Evolutionary conservation across 53 echinoderm and acorn worm species (phyloP), one percentile per base, ranked within the genome.

Genomic region (Arbacia lixula): DNA sequence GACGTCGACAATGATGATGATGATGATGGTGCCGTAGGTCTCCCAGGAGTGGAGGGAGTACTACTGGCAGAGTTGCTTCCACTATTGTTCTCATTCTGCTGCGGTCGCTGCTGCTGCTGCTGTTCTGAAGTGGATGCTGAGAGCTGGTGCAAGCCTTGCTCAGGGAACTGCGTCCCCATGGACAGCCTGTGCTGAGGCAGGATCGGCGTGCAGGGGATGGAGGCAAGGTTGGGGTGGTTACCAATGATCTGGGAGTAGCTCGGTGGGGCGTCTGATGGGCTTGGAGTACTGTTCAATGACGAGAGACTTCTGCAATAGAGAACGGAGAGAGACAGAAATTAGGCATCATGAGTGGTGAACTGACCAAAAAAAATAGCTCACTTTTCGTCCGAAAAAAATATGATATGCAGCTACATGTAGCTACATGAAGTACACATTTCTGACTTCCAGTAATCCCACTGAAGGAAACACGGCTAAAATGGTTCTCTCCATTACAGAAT

Each of bases 231-330:
- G 4, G 41, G 82, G 19, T 31, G 19, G 49, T 19, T 42, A 6
- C 42, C 72, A 54, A 90, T 86, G 64, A 90, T 86, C 32, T 85
- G 64, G 9, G 85, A 71, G 78, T 90, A 90, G 81, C 90, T 90
- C 11, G 90, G 90, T 17, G 90, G 90, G 16, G 80, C 86, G 63
- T 90, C 90, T 12, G 80, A 81, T 20, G 90, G 86, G 12, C 86
- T 86, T 26, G 90, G 90, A 53, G 90, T 90, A 81, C 82, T 81
- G 82, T 81, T 81, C 32, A 81, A 63, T 1, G 79, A 78, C 20
- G 82, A 81, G 64, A 29, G 3, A 64, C 51, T 61, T 46, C 82
- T 81, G 82, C 9, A 49, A 63, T 4, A 9, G 6, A 52, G 46
- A 24, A 46, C 0, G 32, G 37, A 67, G 12, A 6, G 46, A 71